These are phyloP conservation scores for Diplodus sargus DNA, from an alignment of 2,797 vertebrate species.

Conservation along the genomic window DNA sequence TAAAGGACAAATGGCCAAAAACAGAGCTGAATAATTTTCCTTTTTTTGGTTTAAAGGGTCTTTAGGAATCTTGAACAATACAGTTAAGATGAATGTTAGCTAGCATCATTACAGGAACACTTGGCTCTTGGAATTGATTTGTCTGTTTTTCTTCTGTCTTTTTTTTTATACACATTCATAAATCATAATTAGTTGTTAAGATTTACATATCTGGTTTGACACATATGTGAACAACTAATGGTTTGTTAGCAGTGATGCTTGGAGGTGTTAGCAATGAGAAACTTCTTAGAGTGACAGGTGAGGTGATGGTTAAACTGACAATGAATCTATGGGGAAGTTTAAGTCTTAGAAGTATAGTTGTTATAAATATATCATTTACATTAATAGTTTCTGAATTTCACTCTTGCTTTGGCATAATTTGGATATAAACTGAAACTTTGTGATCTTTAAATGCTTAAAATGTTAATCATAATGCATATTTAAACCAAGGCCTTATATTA, in stretches of 20 bases:
- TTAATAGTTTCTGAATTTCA: too few species aligned
- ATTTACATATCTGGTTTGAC: constrained; percentile 8
- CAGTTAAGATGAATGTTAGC: not conserved
- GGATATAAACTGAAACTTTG: not conserved
- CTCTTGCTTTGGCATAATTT: too few species aligned
- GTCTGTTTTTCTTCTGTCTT: not conserved
- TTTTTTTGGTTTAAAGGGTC: not conserved
- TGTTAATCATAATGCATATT: too few species aligned
- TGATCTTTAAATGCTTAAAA: too few species aligned
- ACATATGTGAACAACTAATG: constrained; percentile 8
- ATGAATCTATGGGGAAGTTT: too few species aligned
- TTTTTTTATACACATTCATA: not conserved
- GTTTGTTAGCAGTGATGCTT: not conserved
- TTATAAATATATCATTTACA: too few species aligned
- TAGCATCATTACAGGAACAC: not conserved
- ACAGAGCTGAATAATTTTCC: not conserved
- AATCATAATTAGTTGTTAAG: not conserved
- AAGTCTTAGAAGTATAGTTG: too few species aligned
- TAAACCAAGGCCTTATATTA: too few species aligned
- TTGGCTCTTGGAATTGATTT: not conserved
- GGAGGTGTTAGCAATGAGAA: not conserved
- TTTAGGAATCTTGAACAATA: not conserved
- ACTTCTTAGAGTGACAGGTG: not conserved
- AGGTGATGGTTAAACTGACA: not conserved
- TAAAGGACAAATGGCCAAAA: not conserved